Conservation (phyloP, 2,113 vertebrate genomes). For the Hipposideros armiger region DNA sequence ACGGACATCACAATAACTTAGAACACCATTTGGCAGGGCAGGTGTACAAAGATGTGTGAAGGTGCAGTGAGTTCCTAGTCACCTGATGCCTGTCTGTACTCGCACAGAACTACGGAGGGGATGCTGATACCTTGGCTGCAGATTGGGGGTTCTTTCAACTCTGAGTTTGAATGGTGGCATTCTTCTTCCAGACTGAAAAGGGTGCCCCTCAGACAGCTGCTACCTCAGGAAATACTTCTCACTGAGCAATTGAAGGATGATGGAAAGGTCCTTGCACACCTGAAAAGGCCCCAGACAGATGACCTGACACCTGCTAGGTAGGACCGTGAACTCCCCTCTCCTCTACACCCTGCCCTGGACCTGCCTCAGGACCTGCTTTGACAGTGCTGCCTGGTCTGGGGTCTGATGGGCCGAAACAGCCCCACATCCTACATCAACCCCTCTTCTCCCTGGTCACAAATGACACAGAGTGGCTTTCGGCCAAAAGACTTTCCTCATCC, state of each 20-base stretch:
- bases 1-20: fast-evolving
- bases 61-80: fast-evolving
- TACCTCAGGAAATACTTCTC: not conserved
- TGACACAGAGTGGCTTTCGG: fast-evolving
- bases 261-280: not conserved
- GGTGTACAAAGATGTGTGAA: too few species aligned
- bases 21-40: not conserved
- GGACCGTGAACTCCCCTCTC: not conserved
- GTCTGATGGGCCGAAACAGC: not conserved
- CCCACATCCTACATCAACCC: fast-evolving
- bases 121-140: not conserved
- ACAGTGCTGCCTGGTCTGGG: fast-evolving
- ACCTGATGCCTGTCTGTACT: not conserved
- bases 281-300: not conserved
- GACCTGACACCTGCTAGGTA: not conserved
- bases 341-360: fast-evolving
- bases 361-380: not conserved
- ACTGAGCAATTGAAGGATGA: not conserved
- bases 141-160: not conserved
- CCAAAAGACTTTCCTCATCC: not conserved
- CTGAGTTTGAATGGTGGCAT: not conserved
- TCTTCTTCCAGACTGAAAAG: not conserved
- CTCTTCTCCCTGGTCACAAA: not conserved
- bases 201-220: not conserved
- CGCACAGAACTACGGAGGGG: not conserved